A percentile compares a stretch with the other conserved stretches of the same genome.
These are phyloP conservation scores for Tenthredo distinguenda DNA, from an alignment of 2,888 invertebrate species.

Conservation along the genomic window DNA sequence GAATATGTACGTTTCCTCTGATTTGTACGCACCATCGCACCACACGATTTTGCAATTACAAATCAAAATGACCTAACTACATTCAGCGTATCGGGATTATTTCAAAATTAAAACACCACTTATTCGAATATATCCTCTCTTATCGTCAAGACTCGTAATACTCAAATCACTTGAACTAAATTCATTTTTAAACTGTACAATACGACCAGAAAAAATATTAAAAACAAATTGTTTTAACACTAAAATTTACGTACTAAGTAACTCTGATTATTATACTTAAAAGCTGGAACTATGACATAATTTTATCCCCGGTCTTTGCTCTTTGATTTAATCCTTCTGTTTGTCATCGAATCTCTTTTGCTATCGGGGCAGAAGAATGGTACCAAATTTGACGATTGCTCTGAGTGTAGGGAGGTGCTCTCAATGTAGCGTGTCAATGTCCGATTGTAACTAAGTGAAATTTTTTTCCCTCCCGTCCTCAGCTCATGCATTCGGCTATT, in stretches of 20 bases:
- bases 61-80: slow-evolving; percentile 66
- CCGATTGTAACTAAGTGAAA: slow-evolving; percentile 75
- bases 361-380: not conserved
- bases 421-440: slow-evolving; percentile 66
- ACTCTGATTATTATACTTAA: not conserved
- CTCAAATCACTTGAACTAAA: not conserved
- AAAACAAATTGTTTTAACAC: not conserved
- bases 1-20: slow-evolving; percentile 78
- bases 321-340: not conserved
- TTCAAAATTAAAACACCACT: not conserved
- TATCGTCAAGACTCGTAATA: not conserved
- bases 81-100: slow-evolving; percentile 63
- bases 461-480: slow-evolving; percentile 77
- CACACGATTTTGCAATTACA: slow-evolving; percentile 53
- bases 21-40: slow-evolving; percentile 59
- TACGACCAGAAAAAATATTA: not conserved
- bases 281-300: not conserved
- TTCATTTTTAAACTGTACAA: not conserved
- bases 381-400: slow-evolving; percentile 44
- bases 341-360: not conserved
- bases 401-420: slow-evolving; percentile 72
- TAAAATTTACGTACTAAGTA: not conserved
- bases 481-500: slow-evolving; percentile 99
- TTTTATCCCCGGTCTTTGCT: not conserved
- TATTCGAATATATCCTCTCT: not conserved